A percentile compares a stretch with the other conserved stretches of the same genome.
phyloP scores from a whole-genome alignment of 2,113 vertebrate genomes.

The Sclerurus mexicanus region DNA sequence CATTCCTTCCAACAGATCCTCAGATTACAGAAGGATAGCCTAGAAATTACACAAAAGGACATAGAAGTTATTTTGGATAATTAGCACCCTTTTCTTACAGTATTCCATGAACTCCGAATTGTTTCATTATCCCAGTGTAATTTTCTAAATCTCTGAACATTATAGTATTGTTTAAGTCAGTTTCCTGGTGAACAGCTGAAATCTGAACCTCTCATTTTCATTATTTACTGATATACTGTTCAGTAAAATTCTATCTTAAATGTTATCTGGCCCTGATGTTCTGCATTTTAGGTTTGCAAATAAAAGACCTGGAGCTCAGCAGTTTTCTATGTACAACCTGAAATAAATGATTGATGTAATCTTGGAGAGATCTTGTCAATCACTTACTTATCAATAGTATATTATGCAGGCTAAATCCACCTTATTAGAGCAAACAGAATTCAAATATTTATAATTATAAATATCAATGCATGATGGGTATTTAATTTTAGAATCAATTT shows the following conservation, averaged over 20 bases:
- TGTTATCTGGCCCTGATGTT: neutral
- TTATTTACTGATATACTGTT: neutral
- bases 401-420: neutral
- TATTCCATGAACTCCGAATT: conserved; percentile 23
- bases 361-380: neutral
- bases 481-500: neutral
- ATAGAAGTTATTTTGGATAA: neutral
- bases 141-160: neutral
- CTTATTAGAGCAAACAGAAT: neutral
- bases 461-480: neutral
- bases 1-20: neutral
- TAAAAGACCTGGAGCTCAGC: neutral
- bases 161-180: neutral
- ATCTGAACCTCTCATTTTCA: neutral
- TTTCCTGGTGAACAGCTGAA: neutral
- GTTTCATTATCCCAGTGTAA: neutral
- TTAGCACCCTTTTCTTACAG: neutral
- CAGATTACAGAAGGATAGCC: neutral
- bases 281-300: neutral
- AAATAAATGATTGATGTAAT: neutral
- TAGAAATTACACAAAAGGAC: neutral
- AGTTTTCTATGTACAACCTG: neutral
- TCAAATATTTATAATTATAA: conserved; percentile 2
- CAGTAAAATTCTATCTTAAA: neutral
- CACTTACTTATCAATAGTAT: neutral